Evolutionary conservation across 2,888 invertebrate genomes (phyloP).

Genomic region (Artemia sinica): DNA sequence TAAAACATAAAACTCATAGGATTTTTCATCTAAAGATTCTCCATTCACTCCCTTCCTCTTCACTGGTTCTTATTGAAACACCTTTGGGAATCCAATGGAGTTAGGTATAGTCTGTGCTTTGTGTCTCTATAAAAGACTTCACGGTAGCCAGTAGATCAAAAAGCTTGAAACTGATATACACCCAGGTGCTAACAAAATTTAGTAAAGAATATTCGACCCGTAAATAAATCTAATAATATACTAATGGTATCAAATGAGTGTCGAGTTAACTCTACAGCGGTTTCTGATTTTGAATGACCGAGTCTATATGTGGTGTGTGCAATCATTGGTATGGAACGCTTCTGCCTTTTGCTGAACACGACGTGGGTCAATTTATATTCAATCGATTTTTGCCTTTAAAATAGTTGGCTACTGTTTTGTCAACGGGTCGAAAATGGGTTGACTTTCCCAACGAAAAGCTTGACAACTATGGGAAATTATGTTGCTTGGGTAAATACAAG

Average conservation of each 20-base stretch:
- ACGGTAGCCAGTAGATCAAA: constrained; percentile 14
- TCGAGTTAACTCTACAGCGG: constrained; percentile 13
- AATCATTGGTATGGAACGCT: constrained; percentile 12
- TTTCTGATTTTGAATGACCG: constrained; percentile 9
- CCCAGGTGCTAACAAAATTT: constrained; percentile 10
- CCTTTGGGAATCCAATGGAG: no score
- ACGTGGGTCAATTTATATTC: neutral
- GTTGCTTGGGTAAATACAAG: no score
- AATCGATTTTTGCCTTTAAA: neutral
- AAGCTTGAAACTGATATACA: neutral
- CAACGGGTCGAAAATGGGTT: no score
- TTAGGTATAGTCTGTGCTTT: no score
- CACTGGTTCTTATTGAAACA: no score
- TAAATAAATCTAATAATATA: constrained; percentile 7
- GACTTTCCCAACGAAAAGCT: no score
- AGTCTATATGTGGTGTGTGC: constrained; percentile 11
- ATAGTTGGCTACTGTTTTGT: no score
- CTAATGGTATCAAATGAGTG: constrained; percentile 12
- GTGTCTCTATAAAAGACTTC: neutral
- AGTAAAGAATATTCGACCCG: constrained; percentile 8
- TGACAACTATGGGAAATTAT: no score
- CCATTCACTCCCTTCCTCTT: no score
- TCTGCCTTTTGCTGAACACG: constrained; percentile 13
- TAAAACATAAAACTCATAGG: no score
- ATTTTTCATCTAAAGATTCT: no score